Evolutionary conservation across 2,113 vertebrate species (phyloP), one percentile per base, ranked within the genome.

Genomic region (Tor tambroides): DNA sequence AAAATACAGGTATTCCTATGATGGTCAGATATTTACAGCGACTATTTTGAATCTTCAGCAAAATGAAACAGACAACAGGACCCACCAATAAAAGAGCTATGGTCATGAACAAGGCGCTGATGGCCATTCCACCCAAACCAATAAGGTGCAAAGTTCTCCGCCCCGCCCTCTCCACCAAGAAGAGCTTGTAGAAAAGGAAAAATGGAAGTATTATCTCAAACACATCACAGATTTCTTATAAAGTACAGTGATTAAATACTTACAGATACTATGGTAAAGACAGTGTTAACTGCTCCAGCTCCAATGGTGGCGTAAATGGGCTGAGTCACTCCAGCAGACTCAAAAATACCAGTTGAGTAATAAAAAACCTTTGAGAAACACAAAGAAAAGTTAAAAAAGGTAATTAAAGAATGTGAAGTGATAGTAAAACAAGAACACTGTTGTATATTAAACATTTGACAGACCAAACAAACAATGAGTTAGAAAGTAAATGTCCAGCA

Each of bases 231-330:
- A 35, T 56, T 75, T 23, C 19, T 35, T 6, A 6, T 69, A 2
- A 35, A 71, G 12, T 56, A 28, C 5, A 86, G 23, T 51, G 2
- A 71, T 59, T n/a, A 6, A 28, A 19, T 86, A 91, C 97, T 96
- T 92, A 99, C 98, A 41, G 98, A 99, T 0, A 99, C 96, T 0
- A 99, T 89, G 0, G 98, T 99, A 91, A 99, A 99, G 87, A 98
- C 19, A 0, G 95, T 96, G 90, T 99, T 99, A 6, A 99, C 96
- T 8, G 95, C 89, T 0, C 98, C 98, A 0, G 98, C 96, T 23
- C 98, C 98, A 9, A 99, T 98, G 35, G 98, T 99, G 80, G 98
- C 97, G 9, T 97, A 97, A 43, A 98, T 92, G 0, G 98, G 97
- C 87, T 99, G 79, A 1, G 91, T 12, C 7, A 99, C 97, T 0